Evolutionary conservation across 37 sponge, comb jelly and placozoan species (phyloP).

Genomic region (Cliona cf. orientalis): DNA sequence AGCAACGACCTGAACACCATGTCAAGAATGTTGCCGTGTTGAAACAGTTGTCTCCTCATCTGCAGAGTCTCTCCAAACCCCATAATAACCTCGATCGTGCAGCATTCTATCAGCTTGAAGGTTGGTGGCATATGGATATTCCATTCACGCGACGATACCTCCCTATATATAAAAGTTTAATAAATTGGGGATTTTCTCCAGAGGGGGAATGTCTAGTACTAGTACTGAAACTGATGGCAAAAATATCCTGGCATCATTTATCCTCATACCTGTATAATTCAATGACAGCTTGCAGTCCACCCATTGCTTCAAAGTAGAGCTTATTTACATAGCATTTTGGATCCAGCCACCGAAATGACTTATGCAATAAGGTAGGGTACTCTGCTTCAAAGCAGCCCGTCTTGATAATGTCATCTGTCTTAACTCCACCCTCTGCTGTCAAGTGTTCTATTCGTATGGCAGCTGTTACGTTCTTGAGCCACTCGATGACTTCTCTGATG

Average conservation of each 20-base stretch:
- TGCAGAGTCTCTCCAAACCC: slow-evolving; percentile 19
- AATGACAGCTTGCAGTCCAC: neutral
- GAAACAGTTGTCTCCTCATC: slow-evolving; percentile 10
- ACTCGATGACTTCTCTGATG: slow-evolving; percentile 5
- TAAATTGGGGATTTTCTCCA: no score
- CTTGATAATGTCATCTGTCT: neutral
- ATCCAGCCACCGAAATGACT: slow-evolving; percentile 19
- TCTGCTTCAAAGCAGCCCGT: neutral
- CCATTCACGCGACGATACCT: slow-evolving; percentile 14
- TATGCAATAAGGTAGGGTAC: neutral
- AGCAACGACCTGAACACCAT: slow-evolving; percentile 13
- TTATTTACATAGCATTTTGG: slow-evolving; percentile 17
- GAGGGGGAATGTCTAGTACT: no score
- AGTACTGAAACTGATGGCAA: no score
- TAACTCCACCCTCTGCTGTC: neutral
- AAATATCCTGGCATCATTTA: no score
- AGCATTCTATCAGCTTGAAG: slow-evolving; percentile 10
- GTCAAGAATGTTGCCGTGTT: slow-evolving; percentile 1
- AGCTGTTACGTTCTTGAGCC: slow-evolving; percentile 8
- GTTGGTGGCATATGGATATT: neutral
- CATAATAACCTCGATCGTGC: neutral
- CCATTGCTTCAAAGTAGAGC: slow-evolving; percentile 16
- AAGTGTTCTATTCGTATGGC: neutral
- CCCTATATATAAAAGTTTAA: neutral
- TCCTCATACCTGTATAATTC: no score